Base-by-base conservation (phyloP, 2,888 invertebrate genomes). In the Coelinius sp. region DNA sequence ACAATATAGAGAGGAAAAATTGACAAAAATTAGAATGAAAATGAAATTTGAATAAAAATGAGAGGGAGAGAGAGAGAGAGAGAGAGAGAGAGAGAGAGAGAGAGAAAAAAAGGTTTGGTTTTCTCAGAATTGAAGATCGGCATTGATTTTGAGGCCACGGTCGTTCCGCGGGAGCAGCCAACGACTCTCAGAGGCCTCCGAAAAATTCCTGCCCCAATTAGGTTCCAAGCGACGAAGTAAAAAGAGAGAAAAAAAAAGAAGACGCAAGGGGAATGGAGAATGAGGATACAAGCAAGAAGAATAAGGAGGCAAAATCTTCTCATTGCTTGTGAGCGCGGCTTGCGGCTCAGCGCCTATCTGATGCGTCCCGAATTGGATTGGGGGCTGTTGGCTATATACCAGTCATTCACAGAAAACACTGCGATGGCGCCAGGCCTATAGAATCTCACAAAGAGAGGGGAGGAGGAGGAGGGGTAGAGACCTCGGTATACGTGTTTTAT, bases 371-470 rank as follows among this genome's bases (percentile, higher is more conserved):
- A 64, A 72, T 73, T 70, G 69, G 71, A 76, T 72, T 75, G 62
- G 68, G 41, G 66, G 35, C 49, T 65, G 38, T 17, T 44, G 25
- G 25, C 56, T 41, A n/a, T 17, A 53, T 71, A 73, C 76, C 79
- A 85, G 85, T 86, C 86, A 86, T 86, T 86, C 86, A 86, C 85
- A 83, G 85, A 86, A 86, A 86, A 82, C 81, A 80, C 81, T 59
- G 44, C 31, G 14, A 56, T 67, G 67, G 71, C 71, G 67, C 71
- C 71, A 71, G 62, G 35, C 12, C 24, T 1, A 56, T 24, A 24
- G 25, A 56, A 24, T 44, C 8, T 44, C 12, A 44, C 14, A 44
- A n/a, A 17, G 20, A 46, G n/a, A n/a, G 17, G 20, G 2, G 20
- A 8, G 20, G 44, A 49, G 20, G 46, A 49, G 46, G 41, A 49